phyloP scores from a whole-genome alignment of 2,113 vertebrate genomes.

The Fulica atra region DNA sequence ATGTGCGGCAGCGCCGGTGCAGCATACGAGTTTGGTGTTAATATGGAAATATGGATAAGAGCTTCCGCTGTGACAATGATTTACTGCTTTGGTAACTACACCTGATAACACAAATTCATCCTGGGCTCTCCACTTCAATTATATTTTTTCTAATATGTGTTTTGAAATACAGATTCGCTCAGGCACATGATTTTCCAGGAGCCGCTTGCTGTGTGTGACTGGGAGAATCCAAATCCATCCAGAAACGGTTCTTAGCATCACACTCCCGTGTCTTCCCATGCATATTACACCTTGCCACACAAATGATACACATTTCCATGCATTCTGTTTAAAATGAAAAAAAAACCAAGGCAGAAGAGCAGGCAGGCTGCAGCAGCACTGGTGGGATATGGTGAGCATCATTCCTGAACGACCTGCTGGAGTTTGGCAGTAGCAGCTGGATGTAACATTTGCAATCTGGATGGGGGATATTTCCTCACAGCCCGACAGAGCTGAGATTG shows the following conservation, averaged over 20 bases:
- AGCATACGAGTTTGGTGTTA: conserved; percentile 14
- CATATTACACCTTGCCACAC: not conserved
- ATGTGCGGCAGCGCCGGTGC: not conserved
- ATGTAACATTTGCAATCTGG: not conserved
- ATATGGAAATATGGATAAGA: conserved; percentile 70
- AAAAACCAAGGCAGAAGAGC: not conserved
- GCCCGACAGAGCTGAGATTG: not conserved
- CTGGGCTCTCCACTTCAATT: conserved; percentile 63
- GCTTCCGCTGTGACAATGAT: conserved; percentile 64
- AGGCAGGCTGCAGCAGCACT: not conserved
- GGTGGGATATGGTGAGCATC: not conserved
- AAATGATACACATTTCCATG: not conserved
- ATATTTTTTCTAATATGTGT: conserved; percentile 63
- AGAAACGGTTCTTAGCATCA: not conserved
- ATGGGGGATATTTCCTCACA: fast-evolving
- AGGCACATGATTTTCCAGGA: conserved; percentile 31
- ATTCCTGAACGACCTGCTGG: not conserved
- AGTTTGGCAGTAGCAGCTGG: not conserved
- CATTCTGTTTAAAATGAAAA: not conserved
- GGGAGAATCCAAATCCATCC: conserved; percentile 17
- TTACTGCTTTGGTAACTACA: conserved; percentile 70
- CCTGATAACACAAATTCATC: conserved; percentile 71
- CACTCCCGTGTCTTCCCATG: not conserved
- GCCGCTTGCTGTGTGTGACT: not conserved
- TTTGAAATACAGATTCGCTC: conserved; percentile 61